These are phyloP conservation scores for Villa cingulata DNA, from an alignment of 2,888 invertebrate species.

Conservation along the genomic window DNA sequence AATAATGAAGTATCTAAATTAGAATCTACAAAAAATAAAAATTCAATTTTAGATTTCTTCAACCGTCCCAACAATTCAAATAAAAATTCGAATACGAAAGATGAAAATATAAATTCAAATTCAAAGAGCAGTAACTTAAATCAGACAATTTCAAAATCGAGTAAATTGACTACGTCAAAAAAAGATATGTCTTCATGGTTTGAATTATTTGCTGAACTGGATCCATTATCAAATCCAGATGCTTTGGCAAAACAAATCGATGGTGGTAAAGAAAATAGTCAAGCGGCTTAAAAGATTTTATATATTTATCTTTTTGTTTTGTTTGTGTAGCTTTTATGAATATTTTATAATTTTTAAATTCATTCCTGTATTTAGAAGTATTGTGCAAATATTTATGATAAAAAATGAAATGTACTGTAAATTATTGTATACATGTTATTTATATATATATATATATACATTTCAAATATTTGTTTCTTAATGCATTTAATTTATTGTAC, in stretches of 20 bases:
- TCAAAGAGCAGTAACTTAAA: background rate
- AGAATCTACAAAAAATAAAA: conserved; percentile 10
- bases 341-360: too few relatives aligned
- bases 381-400: too few relatives aligned
- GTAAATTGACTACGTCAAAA: conserved; percentile 27
- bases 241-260: conserved; percentile 27
- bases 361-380: too few relatives aligned
- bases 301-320: too few relatives aligned
- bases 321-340: too few relatives aligned
- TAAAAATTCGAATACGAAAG: conserved; percentile 3
- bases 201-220: conserved; percentile 83
- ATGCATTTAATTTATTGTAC: too few relatives aligned
- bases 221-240: conserved; percentile 80
- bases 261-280: conserved; percentile 36
- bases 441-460: too few relatives aligned
- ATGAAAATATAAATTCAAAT: background rate
- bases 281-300: conserved; percentile 34
- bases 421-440: too few relatives aligned
- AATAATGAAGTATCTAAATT: background rate
- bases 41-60: conserved; percentile 12
- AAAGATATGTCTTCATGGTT: conserved; percentile 59
- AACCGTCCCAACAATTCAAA: conserved; percentile 6
- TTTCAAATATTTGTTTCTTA: too few relatives aligned
- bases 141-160: conserved; percentile 17
- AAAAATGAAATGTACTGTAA: too few relatives aligned